Base-by-base conservation (phyloP, 2,888 invertebrate species). In the Pseudococcus longispinus region DNA sequence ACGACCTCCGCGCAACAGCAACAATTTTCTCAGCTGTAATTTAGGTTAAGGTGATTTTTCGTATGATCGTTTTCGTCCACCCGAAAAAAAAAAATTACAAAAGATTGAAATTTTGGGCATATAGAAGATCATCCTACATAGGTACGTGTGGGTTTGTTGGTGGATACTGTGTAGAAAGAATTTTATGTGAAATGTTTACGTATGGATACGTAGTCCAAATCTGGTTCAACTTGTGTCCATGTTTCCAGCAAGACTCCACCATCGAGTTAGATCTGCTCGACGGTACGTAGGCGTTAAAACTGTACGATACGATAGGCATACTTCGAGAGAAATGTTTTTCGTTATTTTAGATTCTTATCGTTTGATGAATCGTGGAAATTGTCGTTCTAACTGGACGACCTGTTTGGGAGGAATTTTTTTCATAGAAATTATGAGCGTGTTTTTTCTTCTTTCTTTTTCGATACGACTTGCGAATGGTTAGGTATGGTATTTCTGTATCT, bases 281-380 rank as follows among this genome's bases (percentile, higher is more conserved):
- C 18, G 42, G 42, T 80, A 42, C 77, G 77, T 80, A 80, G 77
- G 77, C 77, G 77, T 80, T 80, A n/a, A 42, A 80, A 80, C 37
- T n/a, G n/a, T n/a, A n/a, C n/a, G n/a, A n/a, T n/a, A n/a, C n/a
- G n/a, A n/a, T 80, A 80, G 42, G 42, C 77, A 80, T 42, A 80
- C 20, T 42, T 42, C n/a, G n/a, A n/a, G 70, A 70, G 70, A 70
- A 70, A 70, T 70, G 70, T 80, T 80, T 42, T 80, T 80, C 37
- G 42, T n/a, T n/a, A n/a, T 80, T 80, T 80, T 42, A 80, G 77
- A 80, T 80, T 80, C 77, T 80, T 42, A 80, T 80, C 42, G 42
- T 37, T 70, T 70, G 70, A 70, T 29, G 70, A 70, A 70, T 70
- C 70, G 70, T 70, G 70, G 70, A 70, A 70, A 70, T 70, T 70